Conservation (phyloP, 2,797 vertebrate species). For the Podargus strigoides region DNA sequence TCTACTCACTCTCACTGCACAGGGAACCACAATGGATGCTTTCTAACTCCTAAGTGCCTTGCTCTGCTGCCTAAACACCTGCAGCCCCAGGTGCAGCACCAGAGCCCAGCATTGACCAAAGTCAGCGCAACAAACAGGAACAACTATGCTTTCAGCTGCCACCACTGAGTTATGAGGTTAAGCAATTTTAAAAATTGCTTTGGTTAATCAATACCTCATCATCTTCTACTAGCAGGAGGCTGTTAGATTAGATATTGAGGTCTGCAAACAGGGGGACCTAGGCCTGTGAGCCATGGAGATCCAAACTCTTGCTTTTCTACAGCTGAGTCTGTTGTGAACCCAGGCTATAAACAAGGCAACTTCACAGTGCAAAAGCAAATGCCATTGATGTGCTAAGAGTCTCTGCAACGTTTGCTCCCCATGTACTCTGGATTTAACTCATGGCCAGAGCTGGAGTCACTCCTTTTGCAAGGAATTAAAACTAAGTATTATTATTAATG, state of each 20-base stretch:
- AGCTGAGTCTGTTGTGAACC: accelerated
- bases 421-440: background rate
- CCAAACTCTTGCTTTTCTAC: background rate
- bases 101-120: background rate
- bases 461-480: background rate
- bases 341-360: background rate
- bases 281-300: background rate
- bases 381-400: background rate
- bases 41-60: background rate
- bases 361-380: background rate
- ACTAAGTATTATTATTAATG: background rate
- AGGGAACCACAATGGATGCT: background rate
- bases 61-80: background rate
- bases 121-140: background rate
- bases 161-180: background rate
- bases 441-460: background rate
- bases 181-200: background rate
- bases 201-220: background rate
- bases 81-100: background rate
- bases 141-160: background rate
- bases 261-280: background rate
- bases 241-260: background rate
- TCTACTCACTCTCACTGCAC: background rate
- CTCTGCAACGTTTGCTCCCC: background rate
- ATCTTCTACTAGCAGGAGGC: background rate